phyloP scores from a whole-genome alignment of 2,113 vertebrate species.

The Hydrochoerus hydrochaeris region DNA sequence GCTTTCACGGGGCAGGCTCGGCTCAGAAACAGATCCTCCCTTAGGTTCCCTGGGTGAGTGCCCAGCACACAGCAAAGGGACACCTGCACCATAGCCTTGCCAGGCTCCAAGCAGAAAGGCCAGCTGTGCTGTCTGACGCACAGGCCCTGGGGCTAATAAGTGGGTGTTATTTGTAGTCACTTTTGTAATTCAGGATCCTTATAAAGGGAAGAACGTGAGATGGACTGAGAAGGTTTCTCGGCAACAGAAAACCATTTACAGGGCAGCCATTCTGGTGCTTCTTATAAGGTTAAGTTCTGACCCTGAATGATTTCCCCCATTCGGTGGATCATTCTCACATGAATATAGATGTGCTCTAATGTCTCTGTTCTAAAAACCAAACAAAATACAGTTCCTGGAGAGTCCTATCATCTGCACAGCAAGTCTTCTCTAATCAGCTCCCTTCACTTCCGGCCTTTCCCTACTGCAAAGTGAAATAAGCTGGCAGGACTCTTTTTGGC shows the following conservation, averaged over 20 bases:
- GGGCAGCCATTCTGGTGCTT: no score
- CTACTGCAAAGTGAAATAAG: background rate
- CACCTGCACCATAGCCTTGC: background rate
- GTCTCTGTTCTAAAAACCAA: background rate
- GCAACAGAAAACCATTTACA: background rate
- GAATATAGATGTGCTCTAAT: background rate
- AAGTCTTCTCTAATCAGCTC: no score
- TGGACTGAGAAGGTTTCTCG: background rate
- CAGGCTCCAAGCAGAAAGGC: background rate
- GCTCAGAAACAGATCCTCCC: background rate
- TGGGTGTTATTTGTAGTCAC: background rate
- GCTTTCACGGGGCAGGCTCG: background rate
- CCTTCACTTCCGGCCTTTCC: background rate
- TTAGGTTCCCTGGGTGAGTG: background rate
- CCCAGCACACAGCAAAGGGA: background rate
- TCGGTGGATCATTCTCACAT: background rate
- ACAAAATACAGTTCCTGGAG: background rate
- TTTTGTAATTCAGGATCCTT: background rate
- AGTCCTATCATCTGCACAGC: background rate
- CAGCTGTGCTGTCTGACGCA: background rate
- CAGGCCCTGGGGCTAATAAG: background rate
- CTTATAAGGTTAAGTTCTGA: background rate
- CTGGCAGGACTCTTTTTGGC: background rate
- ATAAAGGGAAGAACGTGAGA: background rate
- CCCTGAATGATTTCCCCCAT: background rate